Evolutionary conservation across 2,888 invertebrate species (phyloP).

Genomic region (Phasia obesa): DNA sequence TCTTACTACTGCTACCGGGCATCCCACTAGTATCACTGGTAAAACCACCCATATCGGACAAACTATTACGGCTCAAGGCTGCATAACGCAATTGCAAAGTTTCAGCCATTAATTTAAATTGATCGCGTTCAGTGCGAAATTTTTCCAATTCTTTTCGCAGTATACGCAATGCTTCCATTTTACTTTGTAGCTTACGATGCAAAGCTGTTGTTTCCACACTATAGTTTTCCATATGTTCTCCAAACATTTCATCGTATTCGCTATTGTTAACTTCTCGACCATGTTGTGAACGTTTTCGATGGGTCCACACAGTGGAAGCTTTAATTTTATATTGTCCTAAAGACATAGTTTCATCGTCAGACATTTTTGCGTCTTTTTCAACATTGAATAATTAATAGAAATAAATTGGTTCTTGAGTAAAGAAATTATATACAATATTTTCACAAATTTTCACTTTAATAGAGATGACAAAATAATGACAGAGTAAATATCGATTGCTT

Average conservation of each 20-base stretch:
- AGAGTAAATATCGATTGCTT: constrained; percentile 49
- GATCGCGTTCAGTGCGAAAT: constrained; percentile 90
- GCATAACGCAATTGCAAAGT: constrained; percentile 86
- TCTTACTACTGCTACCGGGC: constrained; percentile 75
- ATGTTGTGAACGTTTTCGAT: constrained; percentile 54
- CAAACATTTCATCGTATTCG: constrained; percentile 78
- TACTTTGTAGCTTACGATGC: constrained; percentile 90
- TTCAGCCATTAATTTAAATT: constrained; percentile 91
- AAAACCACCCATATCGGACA: constrained; percentile 56
- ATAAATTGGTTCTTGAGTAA: constrained; percentile 16
- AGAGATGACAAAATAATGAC: constrained; percentile 43
- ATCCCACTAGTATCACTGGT: constrained; percentile 78
- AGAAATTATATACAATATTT: constrained; percentile 52
- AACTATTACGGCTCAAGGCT: constrained; percentile 82
- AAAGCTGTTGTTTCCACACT: constrained; percentile 83
- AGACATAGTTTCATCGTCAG: constrained; percentile 68
- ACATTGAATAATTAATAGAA: constrained; percentile 48
- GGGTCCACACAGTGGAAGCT: constrained; percentile 49
- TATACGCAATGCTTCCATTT: constrained; percentile 91
- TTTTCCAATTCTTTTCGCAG: constrained; percentile 90
- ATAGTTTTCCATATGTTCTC: constrained; percentile 83
- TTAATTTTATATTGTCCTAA: constrained; percentile 64
- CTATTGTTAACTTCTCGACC: constrained; percentile 59
- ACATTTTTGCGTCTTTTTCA: constrained; percentile 62
- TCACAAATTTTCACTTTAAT: constrained; percentile 48